Evolutionary conservation across 2,797 vertebrate genomes (phyloP), one percentile per base, ranked within the genome.

Genomic region (Onychomys leucogaster): DNA sequence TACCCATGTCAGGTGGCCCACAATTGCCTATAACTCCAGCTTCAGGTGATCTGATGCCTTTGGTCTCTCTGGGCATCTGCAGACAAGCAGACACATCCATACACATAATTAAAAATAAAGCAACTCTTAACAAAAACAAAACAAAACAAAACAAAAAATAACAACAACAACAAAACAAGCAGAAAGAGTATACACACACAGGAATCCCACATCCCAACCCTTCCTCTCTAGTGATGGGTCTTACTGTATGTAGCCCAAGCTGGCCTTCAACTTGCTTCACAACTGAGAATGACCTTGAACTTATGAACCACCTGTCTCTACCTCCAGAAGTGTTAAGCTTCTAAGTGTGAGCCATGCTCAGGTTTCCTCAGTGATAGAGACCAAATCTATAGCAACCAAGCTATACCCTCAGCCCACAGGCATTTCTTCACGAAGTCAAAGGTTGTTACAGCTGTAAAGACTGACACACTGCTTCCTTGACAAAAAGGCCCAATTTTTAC

Each of bases 401-500:
- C 41, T 17, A 19, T 7, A 27, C 3, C 43, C 41, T 63, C 41
- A 77, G 41, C 13, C 41, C 32, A 63, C 12, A 29, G 19, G 13
- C 4, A 80, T 93, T 94, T 91, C 55, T 59, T 91, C 52, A 96
- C 19, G 19, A 1, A 97, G 85, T 21, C 29, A 57, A 57, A 57
- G 55, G 17, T 17, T 89, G 75, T 43, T 91, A 95, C 52, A 78
- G 49, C 78, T 94, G 29, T 80, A 59, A 94, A 95, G 21, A 90
- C 73, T 32, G 88, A 37, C n/a, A 73, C 69, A 80, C n/a, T 81
- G 19, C 91, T 94, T 88, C 41, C 52, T n/a, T 29, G 41, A 75
- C n/a, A 12, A 76, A 90, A 89, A 59, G 27, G 21, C 2, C 43
- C n/a, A 59, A 81, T 83, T 96, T 95, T 94, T 34, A 85, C 23